These are phyloP conservation scores for Tretioscincus oriximinensis DNA, from an alignment of 2,113 vertebrate genomes.

Conservation along the genomic window DNA sequence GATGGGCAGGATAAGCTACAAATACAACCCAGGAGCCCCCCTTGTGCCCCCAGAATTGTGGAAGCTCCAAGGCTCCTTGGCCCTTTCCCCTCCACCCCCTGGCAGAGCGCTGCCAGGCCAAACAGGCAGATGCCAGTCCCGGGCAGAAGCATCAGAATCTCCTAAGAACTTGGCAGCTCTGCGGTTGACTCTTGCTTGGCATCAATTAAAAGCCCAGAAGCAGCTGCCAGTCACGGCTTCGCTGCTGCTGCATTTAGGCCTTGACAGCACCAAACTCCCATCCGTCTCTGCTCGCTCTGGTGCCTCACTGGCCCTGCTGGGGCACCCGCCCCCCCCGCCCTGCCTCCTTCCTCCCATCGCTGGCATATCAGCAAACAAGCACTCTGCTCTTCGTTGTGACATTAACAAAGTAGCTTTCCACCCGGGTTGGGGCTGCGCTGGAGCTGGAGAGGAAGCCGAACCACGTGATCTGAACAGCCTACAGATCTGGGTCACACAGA, in stretches of 20 bases:
- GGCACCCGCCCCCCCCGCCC: conserved; percentile 29
- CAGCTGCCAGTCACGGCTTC: conserved; percentile 37
- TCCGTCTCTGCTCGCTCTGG: conserved; percentile 50
- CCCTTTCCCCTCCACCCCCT: too few species aligned
- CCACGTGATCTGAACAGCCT: too few species aligned
- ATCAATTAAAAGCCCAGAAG: conserved; percentile 61
- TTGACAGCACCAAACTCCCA: conserved; percentile 56
- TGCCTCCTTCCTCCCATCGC: conserved; percentile 15
- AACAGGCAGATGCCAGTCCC: background rate
- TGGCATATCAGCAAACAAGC: conserved; percentile 57
- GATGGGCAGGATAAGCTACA: too few species aligned
- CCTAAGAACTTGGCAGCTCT: background rate
- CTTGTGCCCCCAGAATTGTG: too few species aligned
- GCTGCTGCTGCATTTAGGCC: conserved; percentile 49
- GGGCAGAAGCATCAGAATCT: background rate
- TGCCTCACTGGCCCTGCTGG: background rate
- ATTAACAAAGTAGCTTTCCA: conserved; percentile 57
- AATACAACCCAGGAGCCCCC: too few species aligned
- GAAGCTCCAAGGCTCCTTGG: too few species aligned
- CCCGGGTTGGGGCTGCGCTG: background rate
- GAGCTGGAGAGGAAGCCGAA: background rate
- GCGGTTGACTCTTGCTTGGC: background rate
- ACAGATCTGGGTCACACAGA: background rate
- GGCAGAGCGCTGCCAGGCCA: background rate
- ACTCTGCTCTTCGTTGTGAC: conserved; percentile 60